Percentiles rank a stretch among this genome's conserved stretches.
Evolutionary conservation across 2,113 vertebrate species (phyloP).

Genomic region (Acanthisitta chloris): DNA sequence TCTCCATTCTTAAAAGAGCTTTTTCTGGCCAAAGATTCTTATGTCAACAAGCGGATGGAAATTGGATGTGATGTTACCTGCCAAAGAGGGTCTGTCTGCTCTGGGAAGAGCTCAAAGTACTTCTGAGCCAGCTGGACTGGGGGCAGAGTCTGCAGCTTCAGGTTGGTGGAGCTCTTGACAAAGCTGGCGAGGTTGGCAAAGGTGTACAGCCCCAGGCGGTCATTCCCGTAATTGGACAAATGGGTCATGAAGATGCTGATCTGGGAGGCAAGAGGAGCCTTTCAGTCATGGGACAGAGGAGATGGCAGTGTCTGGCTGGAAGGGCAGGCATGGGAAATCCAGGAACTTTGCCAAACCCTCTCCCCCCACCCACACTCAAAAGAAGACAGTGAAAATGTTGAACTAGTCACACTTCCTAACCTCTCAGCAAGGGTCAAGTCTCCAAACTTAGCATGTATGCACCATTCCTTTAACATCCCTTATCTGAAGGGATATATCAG

Average conservation of each 20-base stretch:
- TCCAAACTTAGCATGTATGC: not conserved
- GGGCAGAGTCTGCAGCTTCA: constrained; percentile 87
- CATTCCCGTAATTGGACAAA: constrained; percentile 96
- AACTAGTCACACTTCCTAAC: not conserved
- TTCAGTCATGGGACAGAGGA: not conserved
- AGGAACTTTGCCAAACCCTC: not conserved
- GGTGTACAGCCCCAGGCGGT: constrained; percentile 94
- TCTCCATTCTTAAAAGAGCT: not conserved
- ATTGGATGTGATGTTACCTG: constrained; percentile 77
- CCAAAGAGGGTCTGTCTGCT: constrained; percentile 95
- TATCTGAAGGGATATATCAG: not conserved
- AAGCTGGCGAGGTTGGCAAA: constrained; percentile 93
- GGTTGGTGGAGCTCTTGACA: constrained; percentile 88
- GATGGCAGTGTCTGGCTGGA: not conserved
- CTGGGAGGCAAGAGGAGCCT: constrained; percentile 68
- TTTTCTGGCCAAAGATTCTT: not conserved
- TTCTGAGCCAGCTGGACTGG: constrained; percentile 89
- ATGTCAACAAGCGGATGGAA: fast-evolving
- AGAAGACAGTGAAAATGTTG: not conserved
- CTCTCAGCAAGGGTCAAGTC: not conserved
- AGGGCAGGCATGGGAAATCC: not conserved
- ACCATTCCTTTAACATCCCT: not conserved
- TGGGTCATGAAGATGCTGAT: constrained; percentile 99
- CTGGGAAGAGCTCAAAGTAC: constrained; percentile 95
- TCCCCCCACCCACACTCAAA: fast-evolving